phyloP scores from a whole-genome alignment of 2,113 vertebrate genomes.

The Sphaerodactylus townsendi region DNA sequence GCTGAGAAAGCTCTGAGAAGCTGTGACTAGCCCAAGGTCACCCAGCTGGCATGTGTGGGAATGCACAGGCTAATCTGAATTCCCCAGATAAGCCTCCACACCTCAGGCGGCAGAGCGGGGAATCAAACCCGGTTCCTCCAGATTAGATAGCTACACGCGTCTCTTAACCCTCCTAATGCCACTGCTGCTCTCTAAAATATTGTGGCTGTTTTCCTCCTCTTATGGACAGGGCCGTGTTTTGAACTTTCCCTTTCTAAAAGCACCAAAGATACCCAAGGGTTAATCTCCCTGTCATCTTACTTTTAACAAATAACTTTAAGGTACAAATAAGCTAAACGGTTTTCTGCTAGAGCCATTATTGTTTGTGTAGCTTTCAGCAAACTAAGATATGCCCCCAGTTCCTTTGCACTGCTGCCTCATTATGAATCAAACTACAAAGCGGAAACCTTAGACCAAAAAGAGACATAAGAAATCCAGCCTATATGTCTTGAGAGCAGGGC shows the following conservation, averaged over 20 bases:
- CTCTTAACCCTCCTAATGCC: too few relatives aligned
- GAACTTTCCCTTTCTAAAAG: neutral
- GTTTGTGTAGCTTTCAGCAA: slow-evolving; percentile 42
- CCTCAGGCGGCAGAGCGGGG: too few relatives aligned
- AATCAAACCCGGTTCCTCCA: too few relatives aligned
- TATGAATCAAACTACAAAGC: neutral
- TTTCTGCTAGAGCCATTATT: slow-evolving; percentile 39
- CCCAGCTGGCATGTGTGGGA: too few relatives aligned
- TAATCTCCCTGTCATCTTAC: slow-evolving; percentile 45
- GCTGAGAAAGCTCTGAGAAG: too few relatives aligned
- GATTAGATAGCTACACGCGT: too few relatives aligned
- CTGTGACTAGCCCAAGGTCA: too few relatives aligned
- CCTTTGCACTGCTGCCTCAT: neutral
- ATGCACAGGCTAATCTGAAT: too few relatives aligned
- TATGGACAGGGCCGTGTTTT: neutral
- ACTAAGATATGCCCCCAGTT: neutral
- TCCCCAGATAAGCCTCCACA: too few relatives aligned
- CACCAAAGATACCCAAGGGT: neutral
- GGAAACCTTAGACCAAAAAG: neutral
- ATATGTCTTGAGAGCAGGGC: too few relatives aligned
- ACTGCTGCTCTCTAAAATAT: too few relatives aligned
- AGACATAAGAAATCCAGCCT: neutral
- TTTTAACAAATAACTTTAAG: slow-evolving; percentile 17
- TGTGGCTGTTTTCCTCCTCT: neutral
- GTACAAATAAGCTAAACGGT: slow-evolving; percentile 64